Conservation (phyloP, 1,140 invertebrate species). For the Pseudomyrmex cubaensis region DNA sequence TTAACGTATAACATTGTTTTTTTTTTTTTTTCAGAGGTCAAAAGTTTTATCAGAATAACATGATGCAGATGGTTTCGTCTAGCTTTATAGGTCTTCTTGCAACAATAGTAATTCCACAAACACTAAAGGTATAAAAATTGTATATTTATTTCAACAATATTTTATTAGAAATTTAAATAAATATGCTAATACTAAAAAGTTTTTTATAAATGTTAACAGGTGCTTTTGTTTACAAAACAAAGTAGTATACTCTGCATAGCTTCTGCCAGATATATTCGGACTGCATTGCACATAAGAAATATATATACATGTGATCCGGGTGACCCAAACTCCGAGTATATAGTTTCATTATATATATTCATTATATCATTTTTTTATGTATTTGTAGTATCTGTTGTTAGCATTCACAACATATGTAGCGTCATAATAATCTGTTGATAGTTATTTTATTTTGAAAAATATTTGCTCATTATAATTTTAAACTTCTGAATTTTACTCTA, state of each 20-base stretch:
- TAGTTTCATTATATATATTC: conserved; percentile 58
- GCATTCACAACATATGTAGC: background rate
- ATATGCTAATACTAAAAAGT: background rate
- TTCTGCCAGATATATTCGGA: conserved; percentile 89
- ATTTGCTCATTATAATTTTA: no score
- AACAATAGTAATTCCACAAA: conserved; percentile 88
- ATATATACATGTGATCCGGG: conserved; percentile 89
- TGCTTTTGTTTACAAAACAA: conserved; percentile 88
- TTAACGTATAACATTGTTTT: background rate
- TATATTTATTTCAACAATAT: background rate
- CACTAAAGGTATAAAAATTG: conserved; percentile 82
- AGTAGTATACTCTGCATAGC: conserved; percentile 87
- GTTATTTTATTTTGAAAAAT: no score
- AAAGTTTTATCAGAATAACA: conserved; percentile 87
- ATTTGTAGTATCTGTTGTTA: background rate
- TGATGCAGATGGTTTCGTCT: conserved; percentile 85
- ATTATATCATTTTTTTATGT: background rate
- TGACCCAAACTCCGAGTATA: conserved; percentile 82
- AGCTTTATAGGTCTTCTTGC: conserved; percentile 88
- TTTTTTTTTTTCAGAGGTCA: conserved; percentile 86
- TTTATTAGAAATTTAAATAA: background rate
- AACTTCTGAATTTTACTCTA: no score
- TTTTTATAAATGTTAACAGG: conserved; percentile 65
- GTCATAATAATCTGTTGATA: background rate
- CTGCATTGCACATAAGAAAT: conserved; percentile 87